Conservation (phyloP, 2,113 vertebrate species). For the Labeo catla region DNA sequence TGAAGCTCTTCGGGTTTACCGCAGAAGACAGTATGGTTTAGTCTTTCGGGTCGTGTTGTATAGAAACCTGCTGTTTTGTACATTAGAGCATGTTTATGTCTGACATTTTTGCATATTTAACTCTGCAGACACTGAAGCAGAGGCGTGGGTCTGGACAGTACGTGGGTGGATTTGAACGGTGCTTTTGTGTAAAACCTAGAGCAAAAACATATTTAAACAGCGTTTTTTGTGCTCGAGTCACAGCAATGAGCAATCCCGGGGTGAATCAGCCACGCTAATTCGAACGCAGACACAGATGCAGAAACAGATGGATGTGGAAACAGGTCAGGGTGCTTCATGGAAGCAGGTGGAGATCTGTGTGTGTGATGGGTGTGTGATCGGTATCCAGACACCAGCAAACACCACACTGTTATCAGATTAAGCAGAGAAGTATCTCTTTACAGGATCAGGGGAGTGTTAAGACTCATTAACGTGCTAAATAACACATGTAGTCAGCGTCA, state of each 20-base stretch:
- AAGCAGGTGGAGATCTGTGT: constrained; percentile 35
- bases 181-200: not conserved
- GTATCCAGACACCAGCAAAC: not conserved
- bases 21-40: not conserved
- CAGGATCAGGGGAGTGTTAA: constrained; percentile 10
- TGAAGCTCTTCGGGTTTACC: not conserved
- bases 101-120: not conserved
- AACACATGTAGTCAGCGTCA: not conserved
- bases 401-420: constrained; percentile 24
- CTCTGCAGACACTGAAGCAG: constrained; percentile 1
- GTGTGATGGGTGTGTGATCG: not conserved
- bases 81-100: not conserved
- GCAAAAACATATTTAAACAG: not conserved
- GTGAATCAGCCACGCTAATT: not conserved
- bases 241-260: not conserved
- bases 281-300: not conserved
- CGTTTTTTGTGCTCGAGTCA: not conserved
- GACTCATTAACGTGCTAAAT: constrained; percentile 29
- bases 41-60: not conserved
- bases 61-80: not conserved
- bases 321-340: constrained; percentile 6
- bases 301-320: constrained; percentile 3
- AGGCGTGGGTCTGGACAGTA: constrained; percentile 29
- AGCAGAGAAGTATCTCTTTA: constrained; percentile 16
- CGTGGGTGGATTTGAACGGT: constrained; percentile 32